Evolutionary conservation across 2,113 vertebrate genomes (phyloP).

Genomic region (Sigmodon hispidus): DNA sequence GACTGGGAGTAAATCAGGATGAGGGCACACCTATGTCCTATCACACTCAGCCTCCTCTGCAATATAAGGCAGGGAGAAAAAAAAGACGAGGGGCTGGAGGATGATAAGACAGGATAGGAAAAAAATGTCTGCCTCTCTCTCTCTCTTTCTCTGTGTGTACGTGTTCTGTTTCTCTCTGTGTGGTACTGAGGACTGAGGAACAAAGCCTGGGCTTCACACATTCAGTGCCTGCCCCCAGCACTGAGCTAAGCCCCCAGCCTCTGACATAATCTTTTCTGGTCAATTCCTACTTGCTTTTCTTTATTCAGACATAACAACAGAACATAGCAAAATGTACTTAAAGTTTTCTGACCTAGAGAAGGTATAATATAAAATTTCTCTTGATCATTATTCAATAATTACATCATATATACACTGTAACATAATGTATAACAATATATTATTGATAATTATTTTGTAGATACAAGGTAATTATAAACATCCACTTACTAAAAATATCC

Average conservation of each 20-base stretch:
- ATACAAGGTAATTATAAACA: background rate
- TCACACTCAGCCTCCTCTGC: slow-evolving; percentile 13
- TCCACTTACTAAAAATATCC: background rate
- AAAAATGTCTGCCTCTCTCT: background rate
- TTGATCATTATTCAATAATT: slow-evolving; percentile 40
- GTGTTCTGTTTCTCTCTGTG: background rate
- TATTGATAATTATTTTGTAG: slow-evolving; percentile 38
- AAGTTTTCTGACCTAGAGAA: slow-evolving; percentile 24
- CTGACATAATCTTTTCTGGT: background rate
- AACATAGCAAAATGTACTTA: background rate
- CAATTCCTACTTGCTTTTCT: background rate
- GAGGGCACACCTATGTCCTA: background rate
- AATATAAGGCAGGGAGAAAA: background rate
- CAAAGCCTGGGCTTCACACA: background rate
- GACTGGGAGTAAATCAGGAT: background rate
- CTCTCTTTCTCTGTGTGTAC: background rate
- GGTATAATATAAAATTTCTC: background rate
- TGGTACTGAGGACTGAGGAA: background rate
- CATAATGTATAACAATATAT: background rate
- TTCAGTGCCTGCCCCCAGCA: background rate
- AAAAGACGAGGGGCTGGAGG: background rate
- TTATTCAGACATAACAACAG: slow-evolving; percentile 32
- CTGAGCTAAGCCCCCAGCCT: background rate
- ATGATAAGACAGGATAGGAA: background rate
- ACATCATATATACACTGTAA: background rate